A percentile compares a stretch with the other conserved stretches of the same genome.
These are phyloP conservation scores for Neogobius melanostomus DNA, from an alignment of 2,113 vertebrate species.

Conservation along the genomic window DNA sequence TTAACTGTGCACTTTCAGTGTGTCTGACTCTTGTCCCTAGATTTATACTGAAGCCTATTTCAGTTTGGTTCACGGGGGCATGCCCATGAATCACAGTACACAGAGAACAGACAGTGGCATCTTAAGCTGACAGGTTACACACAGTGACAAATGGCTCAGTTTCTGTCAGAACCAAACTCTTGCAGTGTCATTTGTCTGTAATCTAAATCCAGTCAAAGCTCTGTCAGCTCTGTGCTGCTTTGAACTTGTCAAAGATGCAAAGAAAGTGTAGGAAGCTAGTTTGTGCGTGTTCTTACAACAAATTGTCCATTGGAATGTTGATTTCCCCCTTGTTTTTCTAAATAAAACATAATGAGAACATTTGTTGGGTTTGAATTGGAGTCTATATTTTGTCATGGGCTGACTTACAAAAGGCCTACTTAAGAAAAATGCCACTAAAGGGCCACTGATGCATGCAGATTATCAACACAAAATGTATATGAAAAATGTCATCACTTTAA, in stretches of 20 bases:
- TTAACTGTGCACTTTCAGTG: neutral
- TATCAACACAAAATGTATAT: neutral
- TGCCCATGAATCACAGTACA: constrained; percentile 20
- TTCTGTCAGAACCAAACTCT: constrained; percentile 35
- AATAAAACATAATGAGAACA: no score
- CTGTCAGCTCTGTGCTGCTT: neutral
- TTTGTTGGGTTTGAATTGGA: no score
- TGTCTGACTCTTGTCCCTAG: neutral
- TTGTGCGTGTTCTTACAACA: neutral
- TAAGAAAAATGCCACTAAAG: neutral
- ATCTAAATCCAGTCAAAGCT: constrained; percentile 3
- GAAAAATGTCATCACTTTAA: neutral
- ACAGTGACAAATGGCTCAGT: constrained; percentile 36
- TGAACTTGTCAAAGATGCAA: neutral
- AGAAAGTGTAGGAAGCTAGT: neutral
- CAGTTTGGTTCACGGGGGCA: neutral
- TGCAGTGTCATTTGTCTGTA: constrained; percentile 4
- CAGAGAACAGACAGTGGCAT: constrained; percentile 10
- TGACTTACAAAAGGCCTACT: no score
- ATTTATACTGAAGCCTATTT: constrained; percentile 23
- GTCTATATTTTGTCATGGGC: no score
- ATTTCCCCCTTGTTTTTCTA: neutral
- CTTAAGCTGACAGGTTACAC: constrained; percentile 31
- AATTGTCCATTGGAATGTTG: neutral
- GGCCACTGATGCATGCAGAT: neutral